Conservation (phyloP, 2,113 vertebrate genomes). For the Leucopsar rothschildi region DNA sequence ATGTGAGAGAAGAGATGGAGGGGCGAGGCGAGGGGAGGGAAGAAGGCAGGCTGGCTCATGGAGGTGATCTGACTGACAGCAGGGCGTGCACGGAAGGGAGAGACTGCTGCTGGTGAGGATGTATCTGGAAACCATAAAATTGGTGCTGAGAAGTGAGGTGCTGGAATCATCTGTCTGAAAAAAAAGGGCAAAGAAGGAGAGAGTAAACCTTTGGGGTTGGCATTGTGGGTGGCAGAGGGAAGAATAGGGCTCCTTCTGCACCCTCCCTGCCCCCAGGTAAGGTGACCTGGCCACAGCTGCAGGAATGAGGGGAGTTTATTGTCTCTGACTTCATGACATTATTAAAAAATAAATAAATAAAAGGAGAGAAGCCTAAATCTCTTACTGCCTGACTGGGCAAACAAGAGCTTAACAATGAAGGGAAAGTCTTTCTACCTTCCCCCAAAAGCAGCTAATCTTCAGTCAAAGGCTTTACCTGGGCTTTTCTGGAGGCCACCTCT, state of each 20-base stretch:
- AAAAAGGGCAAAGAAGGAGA: neutral
- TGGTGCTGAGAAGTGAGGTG: neutral
- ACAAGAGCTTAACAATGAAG: neutral
- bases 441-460: neutral
- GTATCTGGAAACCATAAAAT: neutral
- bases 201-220: neutral
- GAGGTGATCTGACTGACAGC: neutral
- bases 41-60: neutral
- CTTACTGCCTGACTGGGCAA: neutral
- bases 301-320: neutral
- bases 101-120: neutral
- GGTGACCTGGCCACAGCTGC: neutral
- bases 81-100: rapidly evolving
- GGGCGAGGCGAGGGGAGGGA: neutral
- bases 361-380: neutral
- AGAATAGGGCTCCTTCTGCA: neutral
- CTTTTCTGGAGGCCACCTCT: neutral
- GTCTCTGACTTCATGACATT: neutral
- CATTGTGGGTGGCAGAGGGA: neutral
- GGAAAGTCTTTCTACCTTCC: neutral
- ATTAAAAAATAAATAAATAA: neutral
- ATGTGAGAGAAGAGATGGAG: neutral
- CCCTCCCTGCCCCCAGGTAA: neutral
- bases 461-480: neutral
- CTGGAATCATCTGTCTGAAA: neutral